Evolutionary conservation across 2,113 vertebrate species (phyloP).

Genomic region (Pachyramphus minor): DNA sequence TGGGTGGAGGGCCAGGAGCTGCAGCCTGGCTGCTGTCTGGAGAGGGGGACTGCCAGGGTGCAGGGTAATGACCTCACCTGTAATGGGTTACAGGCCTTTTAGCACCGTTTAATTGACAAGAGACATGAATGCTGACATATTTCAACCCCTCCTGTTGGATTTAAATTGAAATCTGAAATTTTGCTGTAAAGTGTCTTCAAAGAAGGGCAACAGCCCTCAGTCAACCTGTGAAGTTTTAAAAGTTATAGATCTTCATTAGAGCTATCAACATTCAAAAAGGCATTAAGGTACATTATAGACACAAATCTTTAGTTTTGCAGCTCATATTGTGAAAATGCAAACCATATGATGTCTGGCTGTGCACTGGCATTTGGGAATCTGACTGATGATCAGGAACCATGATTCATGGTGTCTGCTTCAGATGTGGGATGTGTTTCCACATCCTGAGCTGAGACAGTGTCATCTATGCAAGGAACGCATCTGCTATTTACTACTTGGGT

Average conservation of each 20-base stretch:
- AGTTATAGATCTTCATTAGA: neutral
- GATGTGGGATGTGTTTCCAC: neutral
- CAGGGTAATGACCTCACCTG: too few species aligned
- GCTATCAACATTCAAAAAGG: neutral
- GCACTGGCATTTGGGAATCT: neutral
- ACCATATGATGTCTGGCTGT: rapidly evolving
- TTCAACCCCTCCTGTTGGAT: too few species aligned
- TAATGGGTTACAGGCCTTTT: too few species aligned
- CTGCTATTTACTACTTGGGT: neutral
- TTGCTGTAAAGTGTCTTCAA: too few species aligned
- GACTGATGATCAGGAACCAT: neutral
- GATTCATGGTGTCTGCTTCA: neutral
- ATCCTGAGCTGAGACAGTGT: neutral
- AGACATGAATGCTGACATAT: too few species aligned
- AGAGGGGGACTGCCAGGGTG: too few species aligned
- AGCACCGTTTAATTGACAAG: too few species aligned
- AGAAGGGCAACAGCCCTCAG: neutral
- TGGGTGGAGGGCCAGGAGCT: too few species aligned
- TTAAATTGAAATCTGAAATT: too few species aligned
- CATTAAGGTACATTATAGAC: neutral
- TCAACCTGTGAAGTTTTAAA: neutral
- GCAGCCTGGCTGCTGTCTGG: too few species aligned
- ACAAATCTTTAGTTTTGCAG: neutral
- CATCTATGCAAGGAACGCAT: neutral
- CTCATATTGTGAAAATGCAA: neutral